Percentiles rank a stretch among this genome's conserved stretches.
phyloP scores from a whole-genome alignment of 2,113 vertebrate genomes.

The Notiomystis cincta region DNA sequence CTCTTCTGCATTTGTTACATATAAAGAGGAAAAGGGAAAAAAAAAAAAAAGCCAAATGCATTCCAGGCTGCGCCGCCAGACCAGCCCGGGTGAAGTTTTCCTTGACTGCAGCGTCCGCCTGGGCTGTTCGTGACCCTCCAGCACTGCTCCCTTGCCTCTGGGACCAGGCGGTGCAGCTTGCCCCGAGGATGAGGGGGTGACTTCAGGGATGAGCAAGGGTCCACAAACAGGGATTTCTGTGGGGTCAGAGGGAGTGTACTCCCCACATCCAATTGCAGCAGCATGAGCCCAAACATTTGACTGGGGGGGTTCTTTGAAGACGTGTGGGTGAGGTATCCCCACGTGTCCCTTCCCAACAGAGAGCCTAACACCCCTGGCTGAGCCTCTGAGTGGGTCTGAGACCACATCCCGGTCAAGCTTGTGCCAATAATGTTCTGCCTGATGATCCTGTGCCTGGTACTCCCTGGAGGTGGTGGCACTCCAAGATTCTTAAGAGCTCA shows the following conservation, averaged over 20 bases:
- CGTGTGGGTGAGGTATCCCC: neutral
- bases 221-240: neutral
- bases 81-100: neutral
- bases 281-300: fast-evolving
- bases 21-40: neutral
- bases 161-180: fast-evolving
- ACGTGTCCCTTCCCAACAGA: fast-evolving
- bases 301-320: fast-evolving
- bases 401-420: neutral
- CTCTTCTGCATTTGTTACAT: conserved; percentile 52
- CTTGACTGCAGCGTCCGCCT: neutral
- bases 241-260: fast-evolving
- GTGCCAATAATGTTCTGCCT: neutral
- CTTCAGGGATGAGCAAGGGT: neutral
- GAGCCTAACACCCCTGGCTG: neutral
- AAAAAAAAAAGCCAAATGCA: neutral
- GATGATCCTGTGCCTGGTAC: neutral
- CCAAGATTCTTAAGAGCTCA: neutral
- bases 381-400: neutral
- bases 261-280: fast-evolving
- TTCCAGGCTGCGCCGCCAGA: neutral
- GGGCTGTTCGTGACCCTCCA: neutral
- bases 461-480: neutral
- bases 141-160: fast-evolving
- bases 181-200: fast-evolving